Evolutionary conservation across 2,113 vertebrate species (phyloP).

Genomic region (Halichoerus grypus): DNA sequence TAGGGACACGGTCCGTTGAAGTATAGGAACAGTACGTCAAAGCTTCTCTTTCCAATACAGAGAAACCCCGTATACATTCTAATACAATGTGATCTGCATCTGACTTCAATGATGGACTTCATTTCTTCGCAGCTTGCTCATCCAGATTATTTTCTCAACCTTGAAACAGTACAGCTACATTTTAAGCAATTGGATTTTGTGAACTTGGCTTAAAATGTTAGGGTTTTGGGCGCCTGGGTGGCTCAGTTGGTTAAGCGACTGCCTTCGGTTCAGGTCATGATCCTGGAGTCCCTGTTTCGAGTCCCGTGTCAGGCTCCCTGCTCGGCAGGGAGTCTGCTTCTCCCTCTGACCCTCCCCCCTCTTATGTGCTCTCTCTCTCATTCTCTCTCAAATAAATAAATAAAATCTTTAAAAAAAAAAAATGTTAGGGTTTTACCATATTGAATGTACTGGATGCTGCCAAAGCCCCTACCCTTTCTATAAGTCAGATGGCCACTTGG

Average conservation of each 20-base stretch:
- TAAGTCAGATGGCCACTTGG: neutral
- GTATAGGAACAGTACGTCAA: neutral
- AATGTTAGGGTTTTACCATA: neutral
- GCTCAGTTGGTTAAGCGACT: too few species aligned
- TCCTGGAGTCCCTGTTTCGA: too few species aligned
- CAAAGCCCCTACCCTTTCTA: neutral
- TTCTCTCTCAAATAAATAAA: too few species aligned
- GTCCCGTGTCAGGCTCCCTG: too few species aligned
- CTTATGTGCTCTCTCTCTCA: too few species aligned
- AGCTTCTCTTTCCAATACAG: neutral
- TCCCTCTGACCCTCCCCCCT: too few species aligned
- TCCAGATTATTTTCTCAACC: neutral
- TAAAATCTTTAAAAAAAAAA: neutral
- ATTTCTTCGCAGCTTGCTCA: neutral
- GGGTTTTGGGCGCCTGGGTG: too few species aligned
- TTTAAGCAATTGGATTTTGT: neutral
- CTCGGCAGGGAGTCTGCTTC: too few species aligned
- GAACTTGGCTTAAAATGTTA: neutral
- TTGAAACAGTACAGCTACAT: neutral
- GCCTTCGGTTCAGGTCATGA: too few species aligned
- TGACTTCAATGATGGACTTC: too few species aligned
- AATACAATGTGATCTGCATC: too few species aligned
- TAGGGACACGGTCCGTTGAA: neutral
- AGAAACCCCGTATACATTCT: neutral
- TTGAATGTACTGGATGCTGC: neutral